Percentiles rank a stretch among this genome's conserved stretches.
These are phyloP conservation scores for Chrysolina haemoptera DNA, from an alignment of 2,888 invertebrate genomes.

Conservation along the genomic window DNA sequence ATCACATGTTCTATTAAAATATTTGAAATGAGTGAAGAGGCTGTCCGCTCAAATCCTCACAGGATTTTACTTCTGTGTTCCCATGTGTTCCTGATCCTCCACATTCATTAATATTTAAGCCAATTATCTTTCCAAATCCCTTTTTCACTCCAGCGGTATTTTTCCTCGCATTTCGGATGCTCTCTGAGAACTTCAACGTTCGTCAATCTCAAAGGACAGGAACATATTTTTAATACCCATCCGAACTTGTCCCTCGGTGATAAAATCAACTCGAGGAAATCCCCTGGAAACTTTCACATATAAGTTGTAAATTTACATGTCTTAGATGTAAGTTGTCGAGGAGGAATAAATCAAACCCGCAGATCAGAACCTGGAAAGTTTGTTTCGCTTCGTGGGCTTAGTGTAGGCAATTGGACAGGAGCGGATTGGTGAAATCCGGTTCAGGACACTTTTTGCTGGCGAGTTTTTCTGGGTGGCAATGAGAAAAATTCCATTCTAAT, in stretches of 20 bases:
- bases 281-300: conserved; percentile 14
- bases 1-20: background rate
- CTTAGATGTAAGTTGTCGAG: conserved; percentile 20
- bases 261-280: conserved; percentile 17
- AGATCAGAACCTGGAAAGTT: conserved; percentile 19
- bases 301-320: conserved; percentile 23
- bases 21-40: background rate
- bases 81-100: background rate
- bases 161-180: background rate
- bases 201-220: conserved; percentile 12
- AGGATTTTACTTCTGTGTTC: background rate
- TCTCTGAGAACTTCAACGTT: background rate
- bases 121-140: background rate
- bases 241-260: conserved; percentile 14
- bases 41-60: background rate
- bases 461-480: background rate
- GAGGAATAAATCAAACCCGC: conserved; percentile 20
- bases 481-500: too few relatives aligned
- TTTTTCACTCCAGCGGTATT: background rate
- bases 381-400: conserved; percentile 3
- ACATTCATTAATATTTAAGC: background rate
- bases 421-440: background rate
- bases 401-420: conserved; percentile 12
- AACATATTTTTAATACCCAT: conserved; percentile 17
- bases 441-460: background rate